A percentile compares a stretch with the other conserved stretches of the same genome.
These are phyloP conservation scores for Diogma glabrata DNA, from an alignment of 2,888 invertebrate genomes.

Conservation along the genomic window DNA sequence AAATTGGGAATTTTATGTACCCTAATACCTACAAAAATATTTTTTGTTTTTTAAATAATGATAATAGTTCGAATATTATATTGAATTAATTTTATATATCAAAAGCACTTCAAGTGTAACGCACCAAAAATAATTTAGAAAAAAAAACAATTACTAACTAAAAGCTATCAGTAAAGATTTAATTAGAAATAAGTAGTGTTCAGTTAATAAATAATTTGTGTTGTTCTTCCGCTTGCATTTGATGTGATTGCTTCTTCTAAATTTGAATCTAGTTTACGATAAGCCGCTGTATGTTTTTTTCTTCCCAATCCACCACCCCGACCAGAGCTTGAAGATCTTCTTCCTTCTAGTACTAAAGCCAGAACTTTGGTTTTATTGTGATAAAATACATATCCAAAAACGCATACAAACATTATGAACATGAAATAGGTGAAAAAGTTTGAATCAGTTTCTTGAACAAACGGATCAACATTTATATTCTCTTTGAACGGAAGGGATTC, in stretches of 20 bases:
- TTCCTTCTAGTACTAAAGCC: slow-evolving; percentile 51
- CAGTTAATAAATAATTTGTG: slow-evolving; percentile 25
- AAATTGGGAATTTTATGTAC: too few relatives aligned
- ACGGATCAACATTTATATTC: too few relatives aligned
- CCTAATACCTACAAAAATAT: too few relatives aligned
- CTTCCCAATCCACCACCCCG: slow-evolving; percentile 34
- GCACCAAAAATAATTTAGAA: too few relatives aligned
- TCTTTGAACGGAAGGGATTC: too few relatives aligned
- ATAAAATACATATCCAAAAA: slow-evolving; percentile 47
- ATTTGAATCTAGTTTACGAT: slow-evolving; percentile 53
- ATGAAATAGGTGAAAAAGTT: slow-evolving; percentile 60
- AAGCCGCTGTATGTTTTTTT: slow-evolving; percentile 49
- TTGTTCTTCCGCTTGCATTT: slow-evolving; percentile 18
- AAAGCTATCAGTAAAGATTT: too few relatives aligned
- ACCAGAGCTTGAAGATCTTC: slow-evolving; percentile 23
- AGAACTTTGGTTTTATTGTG: slow-evolving; percentile 59
- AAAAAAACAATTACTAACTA: too few relatives aligned
- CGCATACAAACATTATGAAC: slow-evolving; percentile 45
- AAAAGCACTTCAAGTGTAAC: too few relatives aligned
- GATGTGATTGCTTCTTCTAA: slow-evolving; percentile 56
- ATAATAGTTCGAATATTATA: too few relatives aligned
- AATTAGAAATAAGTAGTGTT: too few relatives aligned
- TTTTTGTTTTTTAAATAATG: too few relatives aligned
- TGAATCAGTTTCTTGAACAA: slow-evolving; percentile 42
- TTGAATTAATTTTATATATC: too few relatives aligned